phyloP scores from a whole-genome alignment of 2,888 invertebrate species.

The Timema podura region DNA sequence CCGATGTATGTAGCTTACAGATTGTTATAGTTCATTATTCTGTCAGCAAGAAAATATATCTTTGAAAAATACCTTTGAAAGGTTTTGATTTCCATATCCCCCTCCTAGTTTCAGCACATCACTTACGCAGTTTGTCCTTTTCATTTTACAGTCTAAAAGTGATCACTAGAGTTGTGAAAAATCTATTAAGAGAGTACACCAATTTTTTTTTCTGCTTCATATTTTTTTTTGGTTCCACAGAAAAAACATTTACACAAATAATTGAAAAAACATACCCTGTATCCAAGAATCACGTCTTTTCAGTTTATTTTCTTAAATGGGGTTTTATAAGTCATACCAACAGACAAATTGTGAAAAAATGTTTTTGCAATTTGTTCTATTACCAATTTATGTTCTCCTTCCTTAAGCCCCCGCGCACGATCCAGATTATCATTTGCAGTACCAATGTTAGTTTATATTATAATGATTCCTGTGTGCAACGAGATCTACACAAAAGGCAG shows the following conservation, averaged over 20 bases:
- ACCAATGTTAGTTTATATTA: conserved; percentile 24
- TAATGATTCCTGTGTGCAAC: conserved; percentile 27
- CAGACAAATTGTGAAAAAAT: conserved; percentile 28
- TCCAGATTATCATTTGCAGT: conserved; percentile 31
- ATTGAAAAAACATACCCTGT: conserved; percentile 93
- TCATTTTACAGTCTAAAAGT: conserved; percentile 24
- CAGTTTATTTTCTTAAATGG: conserved; percentile 31
- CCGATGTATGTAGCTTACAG: conserved; percentile 14
- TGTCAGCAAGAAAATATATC: conserved; percentile 13
- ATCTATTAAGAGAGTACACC: conserved; percentile 32
- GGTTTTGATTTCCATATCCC: conserved; percentile 13
- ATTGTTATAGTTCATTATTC: conserved; percentile 5
- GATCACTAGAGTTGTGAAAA: conserved; percentile 32
- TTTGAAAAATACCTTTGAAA: conserved; percentile 14
- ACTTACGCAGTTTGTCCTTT: conserved; percentile 22
- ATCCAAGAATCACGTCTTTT: conserved; percentile 71
- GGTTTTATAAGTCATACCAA: conserved; percentile 27
- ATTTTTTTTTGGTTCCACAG: conserved; percentile 32
- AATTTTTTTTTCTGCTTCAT: conserved; percentile 23
- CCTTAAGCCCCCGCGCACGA: conserved; percentile 20
- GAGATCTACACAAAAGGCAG: conserved; percentile 31
- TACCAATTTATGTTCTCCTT: conserved; percentile 13
- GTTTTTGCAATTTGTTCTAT: conserved; percentile 25
- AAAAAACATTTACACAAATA: conserved; percentile 58
- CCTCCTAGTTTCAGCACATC: conserved; percentile 27